Conservation (phyloP, 2,113 vertebrate genomes). For the Lophochroa leadbeateri region DNA sequence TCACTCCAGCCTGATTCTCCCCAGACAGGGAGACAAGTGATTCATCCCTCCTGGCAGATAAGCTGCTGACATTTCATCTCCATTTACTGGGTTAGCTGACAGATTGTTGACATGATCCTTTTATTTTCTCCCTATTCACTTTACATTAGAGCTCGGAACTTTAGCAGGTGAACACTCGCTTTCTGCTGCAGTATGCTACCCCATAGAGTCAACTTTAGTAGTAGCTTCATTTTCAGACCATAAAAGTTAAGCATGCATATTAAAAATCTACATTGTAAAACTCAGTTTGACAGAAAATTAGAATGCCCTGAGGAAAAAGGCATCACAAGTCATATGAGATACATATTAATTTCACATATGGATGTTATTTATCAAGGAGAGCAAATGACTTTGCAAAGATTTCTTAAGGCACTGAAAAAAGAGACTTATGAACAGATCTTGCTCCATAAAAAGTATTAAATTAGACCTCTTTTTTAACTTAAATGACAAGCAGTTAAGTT, state of each 20-base stretch:
- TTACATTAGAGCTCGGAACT: not conserved
- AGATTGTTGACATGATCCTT: conserved; percentile 13
- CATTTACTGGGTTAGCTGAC: not conserved
- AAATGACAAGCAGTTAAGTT: not conserved
- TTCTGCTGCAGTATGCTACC: not conserved
- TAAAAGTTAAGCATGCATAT: not conserved
- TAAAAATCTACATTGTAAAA: not conserved
- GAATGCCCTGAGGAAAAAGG: no score
- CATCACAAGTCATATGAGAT: not conserved
- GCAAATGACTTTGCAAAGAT: not conserved
- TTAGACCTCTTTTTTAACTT: not conserved
- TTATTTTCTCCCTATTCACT: not conserved
- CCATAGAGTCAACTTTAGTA: not conserved
- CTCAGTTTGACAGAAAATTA: not conserved
- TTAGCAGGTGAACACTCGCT: not conserved
- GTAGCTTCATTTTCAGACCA: not conserved
- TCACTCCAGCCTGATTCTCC: not conserved
- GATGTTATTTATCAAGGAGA: not conserved
- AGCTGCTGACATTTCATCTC: conserved; percentile 30
- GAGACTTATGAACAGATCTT: not conserved
- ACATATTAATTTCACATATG: not conserved
- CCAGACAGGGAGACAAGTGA: not conserved
- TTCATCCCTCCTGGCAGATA: not conserved
- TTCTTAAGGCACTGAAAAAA: not conserved
- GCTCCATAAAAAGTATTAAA: not conserved